A percentile compares a stretch with the other conserved stretches of the same genome.
Evolutionary conservation across 2,797 vertebrate species (phyloP).

Genomic region (Pelobates cultripes): DNA sequence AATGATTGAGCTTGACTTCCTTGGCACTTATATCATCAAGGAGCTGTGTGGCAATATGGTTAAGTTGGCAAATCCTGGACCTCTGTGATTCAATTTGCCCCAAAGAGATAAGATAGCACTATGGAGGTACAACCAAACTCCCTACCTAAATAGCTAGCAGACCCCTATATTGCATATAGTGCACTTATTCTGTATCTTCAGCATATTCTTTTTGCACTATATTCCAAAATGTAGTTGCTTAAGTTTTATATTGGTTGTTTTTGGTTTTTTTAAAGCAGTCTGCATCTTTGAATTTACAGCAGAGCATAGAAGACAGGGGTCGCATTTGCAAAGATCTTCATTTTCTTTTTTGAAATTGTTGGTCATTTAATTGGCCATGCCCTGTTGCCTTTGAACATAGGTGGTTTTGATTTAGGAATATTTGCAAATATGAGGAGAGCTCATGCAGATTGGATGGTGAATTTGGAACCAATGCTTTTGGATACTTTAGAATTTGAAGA

Average conservation of each 20-base stretch:
- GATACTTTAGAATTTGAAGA: neutral
- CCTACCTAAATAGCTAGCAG: neutral
- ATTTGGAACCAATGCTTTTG: neutral
- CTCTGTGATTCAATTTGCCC: neutral
- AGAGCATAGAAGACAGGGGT: neutral
- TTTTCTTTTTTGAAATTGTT: neutral
- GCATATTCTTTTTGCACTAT: too few relatives aligned
- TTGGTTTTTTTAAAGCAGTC: too few relatives aligned
- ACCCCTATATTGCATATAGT: neutral
- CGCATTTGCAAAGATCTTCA: neutral
- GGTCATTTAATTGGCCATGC: neutral
- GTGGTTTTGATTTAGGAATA: neutral
- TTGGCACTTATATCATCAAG: neutral
- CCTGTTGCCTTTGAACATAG: neutral
- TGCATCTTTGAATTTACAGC: neutral
- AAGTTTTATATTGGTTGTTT: too few relatives aligned
- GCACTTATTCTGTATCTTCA: too few relatives aligned
- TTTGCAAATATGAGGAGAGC: neutral
- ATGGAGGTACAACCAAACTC: neutral
- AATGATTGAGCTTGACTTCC: neutral
- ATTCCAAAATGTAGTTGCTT: too few relatives aligned
- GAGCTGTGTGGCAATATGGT: neutral
- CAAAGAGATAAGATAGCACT: neutral
- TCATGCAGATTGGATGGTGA: neutral
- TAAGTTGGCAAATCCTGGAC: neutral